These are phyloP conservation scores for Andricus grossulariae DNA, from an alignment of 1,140 invertebrate genomes.

Conservation along the genomic window DNA sequence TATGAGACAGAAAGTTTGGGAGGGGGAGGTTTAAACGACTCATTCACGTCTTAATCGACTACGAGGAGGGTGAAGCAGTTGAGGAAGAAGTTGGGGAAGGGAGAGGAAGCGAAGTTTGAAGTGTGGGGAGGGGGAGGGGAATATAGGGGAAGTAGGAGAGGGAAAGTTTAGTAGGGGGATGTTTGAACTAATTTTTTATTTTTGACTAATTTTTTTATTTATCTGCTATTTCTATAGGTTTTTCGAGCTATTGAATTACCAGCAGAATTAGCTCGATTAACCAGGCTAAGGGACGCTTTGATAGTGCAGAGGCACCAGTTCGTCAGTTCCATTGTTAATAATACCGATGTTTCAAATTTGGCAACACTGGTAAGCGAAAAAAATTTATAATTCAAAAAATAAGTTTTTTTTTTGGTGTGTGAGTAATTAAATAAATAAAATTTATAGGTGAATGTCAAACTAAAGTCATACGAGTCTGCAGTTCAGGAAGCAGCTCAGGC, in stretches of 20 bases:
- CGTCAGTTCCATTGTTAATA: slow-evolving; percentile 77
- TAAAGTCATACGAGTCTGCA: slow-evolving; percentile 65
- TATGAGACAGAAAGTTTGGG: too few relatives aligned
- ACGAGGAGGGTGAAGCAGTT: too few relatives aligned
- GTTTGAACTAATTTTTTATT: too few relatives aligned
- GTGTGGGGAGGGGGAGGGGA: too few relatives aligned
- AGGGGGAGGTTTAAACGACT: too few relatives aligned
- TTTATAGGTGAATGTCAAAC: slow-evolving; percentile 55
- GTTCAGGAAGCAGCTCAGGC: slow-evolving; percentile 80
- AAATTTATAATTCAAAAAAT: slow-evolving; percentile 4
- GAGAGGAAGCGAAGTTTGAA: too few relatives aligned
- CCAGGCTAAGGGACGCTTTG: slow-evolving; percentile 75
- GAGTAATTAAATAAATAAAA: neutral
- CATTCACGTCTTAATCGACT: too few relatives aligned
- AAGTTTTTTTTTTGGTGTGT: neutral
- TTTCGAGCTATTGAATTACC: slow-evolving; percentile 85
- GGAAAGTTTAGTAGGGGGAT: too few relatives aligned
- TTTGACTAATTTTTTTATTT: neutral
- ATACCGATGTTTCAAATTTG: slow-evolving; percentile 77
- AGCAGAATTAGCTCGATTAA: slow-evolving; percentile 80
- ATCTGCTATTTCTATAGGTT: slow-evolving; percentile 75
- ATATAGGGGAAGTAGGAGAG: too few relatives aligned
- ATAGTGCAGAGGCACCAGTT: slow-evolving; percentile 74
- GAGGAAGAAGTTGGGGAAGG: too few relatives aligned
- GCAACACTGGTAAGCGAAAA: slow-evolving; percentile 74